Base-by-base conservation (phyloP, 2,797 vertebrate genomes). In the Syndactyla subalaris region DNA sequence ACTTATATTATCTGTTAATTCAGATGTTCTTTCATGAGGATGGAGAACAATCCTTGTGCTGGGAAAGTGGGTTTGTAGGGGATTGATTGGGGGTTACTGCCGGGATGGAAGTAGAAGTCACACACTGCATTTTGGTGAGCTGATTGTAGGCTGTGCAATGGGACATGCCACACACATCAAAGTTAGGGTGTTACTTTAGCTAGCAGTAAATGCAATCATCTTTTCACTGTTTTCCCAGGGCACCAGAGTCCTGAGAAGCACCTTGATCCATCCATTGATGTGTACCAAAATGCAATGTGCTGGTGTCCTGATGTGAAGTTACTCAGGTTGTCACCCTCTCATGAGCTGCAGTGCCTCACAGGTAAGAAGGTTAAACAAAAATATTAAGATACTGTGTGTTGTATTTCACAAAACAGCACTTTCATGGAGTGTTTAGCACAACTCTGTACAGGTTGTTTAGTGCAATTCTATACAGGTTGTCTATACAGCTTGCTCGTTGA, bases 361-460 rank as follows among this genome's bases (percentile, higher is more conserved):
- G 73, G 58, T 81, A 32, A 75, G 36, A 5, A 62, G 4, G 9
- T 3, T 73, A 34, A 61, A 45, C 36, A 51, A 68, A 90, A 70
- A 22, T 14, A 30, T 41, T 5, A 2, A 63, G 41, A n/a, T n/a
- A 19, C 7, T 1, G 1, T 0, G 0, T 48, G 66, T 19, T 74
- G 83, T 71, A 43, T 71, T 52, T 59, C 62, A 72, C 15, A 23
- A 51, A 90, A 15, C 18, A 58, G 15, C 0, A 0, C 78, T 88
- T 84, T 9, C 51, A 24, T 16, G 0, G 74, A 76, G 41, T 32
- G 10, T 55, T 81, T 34, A 77, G 66, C 43, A 30, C 45, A 62
- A 2, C 43, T 78, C 62, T 20, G 0, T 7, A 11, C 0, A 1
- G 29, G 22, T 10, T 81, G 22, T 10, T 81, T 36, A 80, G 70